phyloP scores from a whole-genome alignment of 2,113 vertebrate genomes.

The Sakesphorus luctuosus region DNA sequence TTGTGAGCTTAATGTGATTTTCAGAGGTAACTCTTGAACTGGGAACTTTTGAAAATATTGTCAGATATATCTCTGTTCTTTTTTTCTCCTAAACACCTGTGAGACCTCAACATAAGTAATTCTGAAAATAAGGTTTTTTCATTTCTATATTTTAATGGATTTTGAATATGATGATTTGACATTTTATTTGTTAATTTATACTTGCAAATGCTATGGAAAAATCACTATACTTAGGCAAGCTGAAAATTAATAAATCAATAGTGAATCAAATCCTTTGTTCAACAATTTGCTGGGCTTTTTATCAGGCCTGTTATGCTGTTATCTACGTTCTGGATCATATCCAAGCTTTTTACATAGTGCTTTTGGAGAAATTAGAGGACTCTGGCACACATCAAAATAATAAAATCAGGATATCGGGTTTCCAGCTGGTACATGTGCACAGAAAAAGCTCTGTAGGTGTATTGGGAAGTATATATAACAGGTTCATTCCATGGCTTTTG shows the following conservation, averaged over 20 bases:
- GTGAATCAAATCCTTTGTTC: slow-evolving; percentile 25
- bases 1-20: neutral
- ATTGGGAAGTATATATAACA: neutral
- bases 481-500: neutral
- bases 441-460: neutral
- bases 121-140: neutral
- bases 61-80: neutral
- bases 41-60: neutral
- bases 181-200: neutral
- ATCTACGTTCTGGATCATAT: neutral
- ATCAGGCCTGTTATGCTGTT: neutral
- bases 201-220: neutral
- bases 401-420: neutral
- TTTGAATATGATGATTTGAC: neutral
- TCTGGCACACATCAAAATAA: neutral
- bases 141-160: neutral
- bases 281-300: neutral
- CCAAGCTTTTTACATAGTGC: slow-evolving; percentile 2
- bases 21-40: neutral
- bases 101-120: neutral
- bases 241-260: slow-evolving; percentile 14
- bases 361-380: neutral
- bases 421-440: neutral
- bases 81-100: neutral
- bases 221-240: neutral